phyloP scores from a whole-genome alignment of 2,797 vertebrate species.

The Babyrousa celebensis region DNA sequence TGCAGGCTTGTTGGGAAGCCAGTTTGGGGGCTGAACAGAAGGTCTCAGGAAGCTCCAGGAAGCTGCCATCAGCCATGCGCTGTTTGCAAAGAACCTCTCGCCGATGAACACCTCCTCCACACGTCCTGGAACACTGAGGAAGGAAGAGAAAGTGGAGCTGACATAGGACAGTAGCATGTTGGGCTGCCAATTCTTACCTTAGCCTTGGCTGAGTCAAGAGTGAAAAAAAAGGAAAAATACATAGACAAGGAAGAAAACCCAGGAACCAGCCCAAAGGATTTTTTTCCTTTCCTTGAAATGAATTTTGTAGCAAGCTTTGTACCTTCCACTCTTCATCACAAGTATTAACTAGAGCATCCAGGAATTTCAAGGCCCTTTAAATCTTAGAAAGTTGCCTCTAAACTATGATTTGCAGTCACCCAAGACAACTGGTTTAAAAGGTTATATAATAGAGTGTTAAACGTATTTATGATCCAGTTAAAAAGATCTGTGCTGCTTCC shows the following conservation, averaged over 20 bases:
- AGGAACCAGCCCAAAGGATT: constrained; percentile 45
- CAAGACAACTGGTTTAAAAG: constrained; percentile 85
- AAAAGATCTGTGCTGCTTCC: constrained; percentile 77
- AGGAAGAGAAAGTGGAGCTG: not conserved
- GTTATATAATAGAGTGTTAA: constrained; percentile 86
- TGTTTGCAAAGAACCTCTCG: constrained; percentile 95
- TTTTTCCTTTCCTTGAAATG: constrained; percentile 39
- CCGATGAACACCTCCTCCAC: constrained; percentile 94
- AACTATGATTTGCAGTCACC: constrained; percentile 74
- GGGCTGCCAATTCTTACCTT: not conserved
- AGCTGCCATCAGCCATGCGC: constrained; percentile 96
- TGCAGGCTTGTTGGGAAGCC: constrained; percentile 92
- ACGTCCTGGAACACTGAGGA: constrained; percentile 96
- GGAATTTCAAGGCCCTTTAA: constrained; percentile 73
- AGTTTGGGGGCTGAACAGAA: constrained; percentile 93
- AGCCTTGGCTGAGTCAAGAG: not conserved
- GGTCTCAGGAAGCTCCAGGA: constrained; percentile 95
- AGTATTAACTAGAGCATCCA: constrained; percentile 67
- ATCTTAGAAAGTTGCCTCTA: constrained; percentile 73
- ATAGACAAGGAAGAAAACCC: not conserved
- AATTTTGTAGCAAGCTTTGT: constrained; percentile 61
- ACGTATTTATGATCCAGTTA: constrained; percentile 83
- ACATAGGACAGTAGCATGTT: not conserved
- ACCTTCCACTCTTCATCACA: not conserved
- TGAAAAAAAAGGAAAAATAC: not conserved